Conservation (phyloP, 2,113 vertebrate genomes). For the Daphoenositta chrysoptera region DNA sequence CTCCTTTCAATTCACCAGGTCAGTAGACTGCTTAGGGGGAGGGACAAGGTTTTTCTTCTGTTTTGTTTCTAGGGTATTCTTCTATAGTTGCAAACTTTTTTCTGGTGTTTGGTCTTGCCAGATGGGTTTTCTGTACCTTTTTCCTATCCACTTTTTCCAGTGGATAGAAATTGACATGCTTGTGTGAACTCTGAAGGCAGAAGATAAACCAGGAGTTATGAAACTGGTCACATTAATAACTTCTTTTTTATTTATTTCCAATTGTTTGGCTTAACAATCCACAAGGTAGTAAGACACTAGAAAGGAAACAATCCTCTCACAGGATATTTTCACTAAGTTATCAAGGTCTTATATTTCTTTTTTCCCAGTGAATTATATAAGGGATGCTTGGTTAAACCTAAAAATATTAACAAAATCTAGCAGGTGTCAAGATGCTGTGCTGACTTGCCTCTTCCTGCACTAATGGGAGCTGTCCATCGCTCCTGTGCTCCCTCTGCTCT, state of each 20-base stretch:
- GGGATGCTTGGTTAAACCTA: background rate
- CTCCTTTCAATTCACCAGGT: background rate
- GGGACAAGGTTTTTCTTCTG: background rate
- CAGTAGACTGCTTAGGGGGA: background rate
- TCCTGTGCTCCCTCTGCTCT: background rate
- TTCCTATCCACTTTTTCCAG: background rate
- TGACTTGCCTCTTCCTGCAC: fast-evolving
- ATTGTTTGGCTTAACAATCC: background rate
- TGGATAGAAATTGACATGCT: background rate
- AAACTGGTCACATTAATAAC: background rate
- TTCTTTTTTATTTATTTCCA: fast-evolving
- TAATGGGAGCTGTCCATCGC: background rate
- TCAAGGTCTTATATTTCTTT: background rate
- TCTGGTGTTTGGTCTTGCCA: fast-evolving
- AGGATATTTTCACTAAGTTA: background rate
- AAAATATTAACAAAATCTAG: background rate
- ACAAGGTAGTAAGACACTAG: background rate
- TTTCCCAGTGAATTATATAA: background rate
- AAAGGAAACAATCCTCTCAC: background rate
- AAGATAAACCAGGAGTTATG: background rate
- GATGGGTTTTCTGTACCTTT: background rate
- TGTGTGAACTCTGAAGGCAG: background rate
- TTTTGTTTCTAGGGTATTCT: background rate
- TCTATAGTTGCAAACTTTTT: background rate
- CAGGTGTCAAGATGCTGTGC: background rate